Percentiles rank a stretch among this genome's conserved stretches.
These are phyloP conservation scores for Diglossa cyanea DNA, from an alignment of 2,797 vertebrate genomes.

Conservation along the genomic window DNA sequence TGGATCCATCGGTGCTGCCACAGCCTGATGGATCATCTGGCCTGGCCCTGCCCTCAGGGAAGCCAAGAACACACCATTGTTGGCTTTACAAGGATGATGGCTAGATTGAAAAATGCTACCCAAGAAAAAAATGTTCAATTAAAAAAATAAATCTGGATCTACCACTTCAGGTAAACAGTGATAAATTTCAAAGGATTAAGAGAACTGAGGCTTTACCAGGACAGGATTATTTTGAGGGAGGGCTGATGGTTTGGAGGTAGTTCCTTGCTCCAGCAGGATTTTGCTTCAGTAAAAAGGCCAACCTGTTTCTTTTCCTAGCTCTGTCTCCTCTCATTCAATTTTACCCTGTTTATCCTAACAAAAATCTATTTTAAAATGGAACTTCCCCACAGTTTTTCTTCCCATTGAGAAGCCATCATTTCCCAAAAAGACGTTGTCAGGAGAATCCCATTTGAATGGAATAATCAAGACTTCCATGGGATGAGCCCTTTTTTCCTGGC, in stretches of 20 bases:
- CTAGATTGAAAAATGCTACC: background rate
- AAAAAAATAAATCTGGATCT: background rate
- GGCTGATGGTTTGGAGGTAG: background rate
- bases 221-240: background rate
- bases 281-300: background rate
- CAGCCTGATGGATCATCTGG: background rate
- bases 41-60: background rate
- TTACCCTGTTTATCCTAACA: background rate
- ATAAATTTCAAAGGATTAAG: background rate
- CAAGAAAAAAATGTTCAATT: background rate
- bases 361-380: background rate
- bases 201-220: background rate
- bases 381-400: background rate
- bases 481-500: background rate
- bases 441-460: background rate
- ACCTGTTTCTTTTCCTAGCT: background rate
- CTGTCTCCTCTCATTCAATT: background rate
- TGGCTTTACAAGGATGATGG: background rate
- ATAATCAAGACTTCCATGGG: background rate
- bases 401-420: background rate
- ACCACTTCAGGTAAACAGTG: background rate
- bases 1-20: background rate
- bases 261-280: background rate
- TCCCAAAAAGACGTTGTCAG: background rate
- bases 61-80: background rate